phyloP scores from a whole-genome alignment of 2,797 vertebrate species.

The Coranthus polyacanthus region DNA sequence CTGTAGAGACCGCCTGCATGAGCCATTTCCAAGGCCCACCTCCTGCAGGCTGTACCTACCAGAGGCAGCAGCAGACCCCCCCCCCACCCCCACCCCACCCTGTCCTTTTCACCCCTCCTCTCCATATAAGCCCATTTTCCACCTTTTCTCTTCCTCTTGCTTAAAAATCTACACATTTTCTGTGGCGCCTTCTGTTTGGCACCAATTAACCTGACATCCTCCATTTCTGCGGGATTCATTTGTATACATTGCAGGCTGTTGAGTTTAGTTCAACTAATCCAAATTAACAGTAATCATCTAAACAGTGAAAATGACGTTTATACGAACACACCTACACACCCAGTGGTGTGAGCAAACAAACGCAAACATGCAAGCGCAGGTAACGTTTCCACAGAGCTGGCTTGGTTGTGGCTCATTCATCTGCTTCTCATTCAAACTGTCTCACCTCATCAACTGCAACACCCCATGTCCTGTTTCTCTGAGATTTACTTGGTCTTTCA shows the following conservation, averaged over 20 bases:
- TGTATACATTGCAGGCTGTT: background rate
- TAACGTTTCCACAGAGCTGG: conserved; percentile 25
- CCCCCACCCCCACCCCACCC: conserved; percentile 4
- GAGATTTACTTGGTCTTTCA: background rate
- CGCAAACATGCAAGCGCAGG: conserved; percentile 46
- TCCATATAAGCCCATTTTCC: conserved; percentile 74
- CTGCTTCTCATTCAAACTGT: conserved; percentile 36
- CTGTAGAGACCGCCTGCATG: conserved; percentile 75
- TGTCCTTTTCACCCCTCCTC: conserved; percentile 46
- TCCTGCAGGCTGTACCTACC: conserved; percentile 64
- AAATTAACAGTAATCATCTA: conserved; percentile 11
- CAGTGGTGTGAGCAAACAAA: conserved; percentile 20
- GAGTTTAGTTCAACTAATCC: conserved; percentile 1
- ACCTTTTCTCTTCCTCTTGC: conserved; percentile 48
- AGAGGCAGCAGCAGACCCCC: conserved; percentile 30
- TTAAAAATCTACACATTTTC: conserved; percentile 23
- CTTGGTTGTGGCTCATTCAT: conserved; percentile 50
- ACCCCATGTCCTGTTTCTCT: conserved; percentile 41
- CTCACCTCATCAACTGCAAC: conserved; percentile 34
- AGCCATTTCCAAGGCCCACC: conserved; percentile 73
- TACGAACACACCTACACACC: conserved; percentile 21
- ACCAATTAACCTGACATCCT: background rate
- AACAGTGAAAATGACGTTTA: conserved; percentile 2
- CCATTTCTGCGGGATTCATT: background rate
- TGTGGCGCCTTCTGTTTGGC: background rate